phyloP scores from a whole-genome alignment of 2,113 vertebrate genomes.

The Thalassarche chlororhynchos region DNA sequence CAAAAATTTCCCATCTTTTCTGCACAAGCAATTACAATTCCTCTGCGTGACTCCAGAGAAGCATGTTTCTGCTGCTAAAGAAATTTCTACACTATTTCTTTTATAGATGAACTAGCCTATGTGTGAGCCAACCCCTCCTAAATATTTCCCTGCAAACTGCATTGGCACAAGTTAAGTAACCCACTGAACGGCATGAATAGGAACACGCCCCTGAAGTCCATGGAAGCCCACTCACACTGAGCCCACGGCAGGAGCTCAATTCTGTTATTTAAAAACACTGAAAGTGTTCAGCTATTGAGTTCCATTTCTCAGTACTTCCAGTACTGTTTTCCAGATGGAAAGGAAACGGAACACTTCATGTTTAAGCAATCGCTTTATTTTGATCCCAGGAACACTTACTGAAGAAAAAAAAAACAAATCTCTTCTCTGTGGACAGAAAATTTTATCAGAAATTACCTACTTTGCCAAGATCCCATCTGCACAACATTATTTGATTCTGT shows the following conservation, averaged over 20 bases:
- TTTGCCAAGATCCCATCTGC: neutral
- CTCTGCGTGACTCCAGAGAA: neutral
- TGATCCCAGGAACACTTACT: neutral
- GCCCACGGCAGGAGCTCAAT: neutral
- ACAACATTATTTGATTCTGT: neutral
- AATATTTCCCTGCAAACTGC: neutral
- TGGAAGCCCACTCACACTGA: neutral
- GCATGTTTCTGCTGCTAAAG: neutral
- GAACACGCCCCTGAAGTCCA: neutral
- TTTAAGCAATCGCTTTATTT: neutral
- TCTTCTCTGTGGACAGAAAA: neutral
- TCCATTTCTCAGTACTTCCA: neutral
- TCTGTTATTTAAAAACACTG: neutral
- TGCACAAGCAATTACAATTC: neutral
- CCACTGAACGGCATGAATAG: neutral
- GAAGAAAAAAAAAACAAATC: neutral
- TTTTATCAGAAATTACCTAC: neutral
- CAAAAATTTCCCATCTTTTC: neutral
- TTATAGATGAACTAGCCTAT: neutral
- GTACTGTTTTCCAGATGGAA: neutral
- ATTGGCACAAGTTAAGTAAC: neutral
- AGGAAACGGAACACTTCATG: neutral
- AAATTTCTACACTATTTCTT: neutral
- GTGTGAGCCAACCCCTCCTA: neutral
- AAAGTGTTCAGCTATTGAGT: neutral